Evolutionary conservation across 2,113 vertebrate genomes (phyloP).

Genomic region (Triplophysa dalaica): DNA sequence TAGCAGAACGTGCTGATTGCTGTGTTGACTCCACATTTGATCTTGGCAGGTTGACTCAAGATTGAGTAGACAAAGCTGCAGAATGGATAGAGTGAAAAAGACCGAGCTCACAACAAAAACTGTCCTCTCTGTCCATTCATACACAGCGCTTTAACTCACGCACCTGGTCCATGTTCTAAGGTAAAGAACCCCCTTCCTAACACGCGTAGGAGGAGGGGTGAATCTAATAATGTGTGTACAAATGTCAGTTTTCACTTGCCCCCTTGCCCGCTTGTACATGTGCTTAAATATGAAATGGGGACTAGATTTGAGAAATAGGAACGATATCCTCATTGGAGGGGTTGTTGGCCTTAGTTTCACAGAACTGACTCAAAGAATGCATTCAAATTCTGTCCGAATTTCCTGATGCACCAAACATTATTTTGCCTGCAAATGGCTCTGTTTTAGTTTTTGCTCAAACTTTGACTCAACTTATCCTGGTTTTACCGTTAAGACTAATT

Average conservation of each 20-base stretch:
- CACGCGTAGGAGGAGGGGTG: conserved; percentile 60
- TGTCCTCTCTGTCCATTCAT: conserved; percentile 67
- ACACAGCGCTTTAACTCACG: conserved; percentile 66
- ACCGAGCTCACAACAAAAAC: conserved; percentile 69
- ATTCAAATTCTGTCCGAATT: conserved; percentile 48
- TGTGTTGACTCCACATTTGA: conserved; percentile 80
- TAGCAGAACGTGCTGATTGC: conserved; percentile 66
- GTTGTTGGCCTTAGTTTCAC: conserved; percentile 66
- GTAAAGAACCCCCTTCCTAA: conserved; percentile 73
- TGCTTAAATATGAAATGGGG: conserved; percentile 51
- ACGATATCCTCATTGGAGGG: conserved; percentile 53
- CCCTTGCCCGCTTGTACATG: conserved; percentile 45
- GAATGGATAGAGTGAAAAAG: conserved; percentile 68
- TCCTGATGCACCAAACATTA: conserved; percentile 20
- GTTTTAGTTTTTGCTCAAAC: not conserved
- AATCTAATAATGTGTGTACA: conserved; percentile 68
- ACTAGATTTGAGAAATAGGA: conserved; percentile 43
- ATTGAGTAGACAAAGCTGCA: conserved; percentile 74
- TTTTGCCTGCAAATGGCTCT: not conserved
- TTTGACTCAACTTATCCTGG: not conserved
- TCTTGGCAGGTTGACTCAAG: conserved; percentile 81
- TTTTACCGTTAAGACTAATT: conserved; percentile 39
- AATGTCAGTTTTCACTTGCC: conserved; percentile 65
- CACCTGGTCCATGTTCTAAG: conserved; percentile 74
- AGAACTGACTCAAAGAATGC: conserved; percentile 65